Percentiles rank a stretch among this genome's conserved stretches.
phyloP scores from a whole-genome alignment of 2,113 vertebrate genomes.

The Pseudopodoces humilis region DNA sequence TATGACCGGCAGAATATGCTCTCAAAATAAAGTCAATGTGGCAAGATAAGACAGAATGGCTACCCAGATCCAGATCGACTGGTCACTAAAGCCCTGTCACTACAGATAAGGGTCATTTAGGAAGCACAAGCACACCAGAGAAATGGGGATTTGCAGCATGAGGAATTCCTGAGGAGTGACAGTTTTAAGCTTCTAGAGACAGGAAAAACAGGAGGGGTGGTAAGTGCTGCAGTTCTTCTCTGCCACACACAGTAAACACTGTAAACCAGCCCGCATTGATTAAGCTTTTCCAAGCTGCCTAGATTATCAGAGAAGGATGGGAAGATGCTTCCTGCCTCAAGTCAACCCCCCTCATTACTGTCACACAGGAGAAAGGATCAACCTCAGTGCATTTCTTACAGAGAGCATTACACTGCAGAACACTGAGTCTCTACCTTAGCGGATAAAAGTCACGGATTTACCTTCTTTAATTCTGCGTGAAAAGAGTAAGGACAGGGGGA shows the following conservation, averaged over 20 bases:
- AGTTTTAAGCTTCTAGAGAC: background rate
- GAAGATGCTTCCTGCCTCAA: slow-evolving; percentile 18
- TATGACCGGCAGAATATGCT: background rate
- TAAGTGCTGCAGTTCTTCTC: slow-evolving; percentile 5
- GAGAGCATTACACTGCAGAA: background rate
- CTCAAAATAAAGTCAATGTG: slow-evolving; percentile 25
- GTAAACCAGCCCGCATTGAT: background rate
- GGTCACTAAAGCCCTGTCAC: slow-evolving; percentile 2
- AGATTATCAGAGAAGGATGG: slow-evolving; percentile 16
- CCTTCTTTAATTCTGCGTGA: background rate
- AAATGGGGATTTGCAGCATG: background rate
- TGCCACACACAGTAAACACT: background rate
- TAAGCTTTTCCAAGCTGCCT: slow-evolving; percentile 16
- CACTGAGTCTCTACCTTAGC: background rate
- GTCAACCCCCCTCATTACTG: background rate
- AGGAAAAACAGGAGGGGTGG: slow-evolving; percentile 17
- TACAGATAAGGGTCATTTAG: background rate
- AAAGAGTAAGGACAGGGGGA: background rate
- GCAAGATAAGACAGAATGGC: slow-evolving; percentile 3
- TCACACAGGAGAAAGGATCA: background rate
- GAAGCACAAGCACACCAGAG: background rate
- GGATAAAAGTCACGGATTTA: background rate
- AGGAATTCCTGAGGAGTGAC: slow-evolving; percentile 5
- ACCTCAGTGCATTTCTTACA: background rate
- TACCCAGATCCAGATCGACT: background rate